These are phyloP conservation scores for Leptonema lineaticorne DNA, from an alignment of 1,140 invertebrate species.

Conservation along the genomic window DNA sequence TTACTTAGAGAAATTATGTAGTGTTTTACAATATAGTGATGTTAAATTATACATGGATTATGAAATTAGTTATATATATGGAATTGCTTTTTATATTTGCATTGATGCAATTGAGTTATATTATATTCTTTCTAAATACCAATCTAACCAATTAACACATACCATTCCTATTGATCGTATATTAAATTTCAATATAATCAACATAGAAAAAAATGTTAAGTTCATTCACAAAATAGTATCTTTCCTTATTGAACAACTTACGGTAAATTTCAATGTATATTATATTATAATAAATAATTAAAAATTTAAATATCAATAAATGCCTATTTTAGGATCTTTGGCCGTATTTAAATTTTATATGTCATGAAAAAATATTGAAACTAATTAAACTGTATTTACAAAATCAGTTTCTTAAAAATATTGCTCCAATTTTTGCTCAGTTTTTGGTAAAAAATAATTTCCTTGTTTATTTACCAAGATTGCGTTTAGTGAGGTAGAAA, in stretches of 20 bases:
- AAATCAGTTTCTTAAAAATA: slow-evolving; percentile 4
- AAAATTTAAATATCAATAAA: too few relatives aligned
- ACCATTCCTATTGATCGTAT: too few relatives aligned
- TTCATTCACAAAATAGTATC: neutral
- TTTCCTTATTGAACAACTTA: neutral
- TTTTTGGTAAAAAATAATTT: slow-evolving; percentile 26
- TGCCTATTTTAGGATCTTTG: slow-evolving; percentile 4
- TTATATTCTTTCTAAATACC: neutral
- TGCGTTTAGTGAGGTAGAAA: slow-evolving; percentile 25
- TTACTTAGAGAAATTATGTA: neutral
- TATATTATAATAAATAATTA: too few relatives aligned
- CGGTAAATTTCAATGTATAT: too few relatives aligned
- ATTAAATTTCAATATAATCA: too few relatives aligned
- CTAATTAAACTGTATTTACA: slow-evolving; percentile 21
- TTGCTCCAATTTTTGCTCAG: slow-evolving; percentile 21
- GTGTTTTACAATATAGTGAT: slow-evolving; percentile 6
- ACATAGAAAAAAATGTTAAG: slow-evolving; percentile 1
- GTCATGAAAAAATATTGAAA: slow-evolving; percentile 32
- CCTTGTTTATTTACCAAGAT: slow-evolving; percentile 25
- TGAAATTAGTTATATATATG: neutral
- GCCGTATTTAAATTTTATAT: neutral
- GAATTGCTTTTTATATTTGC: neutral
- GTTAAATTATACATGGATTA: slow-evolving; percentile 4
- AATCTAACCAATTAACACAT: too few relatives aligned
- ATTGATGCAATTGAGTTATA: neutral